Conservation (phyloP, 2,888 invertebrate species). For the Orgyia antiqua region DNA sequence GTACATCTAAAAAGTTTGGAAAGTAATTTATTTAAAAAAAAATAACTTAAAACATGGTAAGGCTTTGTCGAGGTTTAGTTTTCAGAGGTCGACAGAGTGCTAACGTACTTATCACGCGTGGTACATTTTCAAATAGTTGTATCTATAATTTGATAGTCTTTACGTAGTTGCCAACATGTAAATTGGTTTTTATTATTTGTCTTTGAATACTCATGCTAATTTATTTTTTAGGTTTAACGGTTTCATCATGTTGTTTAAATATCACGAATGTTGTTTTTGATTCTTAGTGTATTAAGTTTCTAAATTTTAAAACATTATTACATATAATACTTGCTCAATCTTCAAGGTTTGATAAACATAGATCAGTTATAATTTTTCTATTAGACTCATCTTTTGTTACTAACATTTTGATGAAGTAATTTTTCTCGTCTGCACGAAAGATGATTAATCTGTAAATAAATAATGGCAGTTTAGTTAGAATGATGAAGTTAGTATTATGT, state of each 20-base stretch:
- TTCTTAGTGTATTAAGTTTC: constrained; percentile 35
- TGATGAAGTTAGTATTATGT: constrained; percentile 29
- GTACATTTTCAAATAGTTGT: constrained; percentile 70
- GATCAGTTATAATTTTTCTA: constrained; percentile 10
- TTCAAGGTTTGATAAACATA: constrained; percentile 25
- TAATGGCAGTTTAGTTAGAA: constrained; percentile 26
- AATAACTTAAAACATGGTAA: too few relatives aligned
- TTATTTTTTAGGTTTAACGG: constrained; percentile 70
- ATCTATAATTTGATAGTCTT: constrained; percentile 66
- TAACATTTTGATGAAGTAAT: constrained; percentile 10
- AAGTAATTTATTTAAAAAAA: too few relatives aligned
- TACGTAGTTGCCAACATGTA: constrained; percentile 58
- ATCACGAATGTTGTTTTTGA: constrained; percentile 45
- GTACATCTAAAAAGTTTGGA: constrained; percentile 51
- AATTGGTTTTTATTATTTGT: constrained; percentile 70
- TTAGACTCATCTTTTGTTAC: constrained; percentile 16
- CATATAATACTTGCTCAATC: constrained; percentile 27
- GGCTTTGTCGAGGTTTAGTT: constrained; percentile 49
- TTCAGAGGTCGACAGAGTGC: constrained; percentile 58
- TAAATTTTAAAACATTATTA: constrained; percentile 30
- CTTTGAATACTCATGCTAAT: constrained; percentile 62
- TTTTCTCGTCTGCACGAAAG: constrained; percentile 8
- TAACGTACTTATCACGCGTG: constrained; percentile 67
- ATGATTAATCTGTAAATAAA: constrained; percentile 17
- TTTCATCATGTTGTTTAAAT: constrained; percentile 68